phyloP scores from a whole-genome alignment of 2,888 invertebrate species.

The Chamaedrilus cognettii region DNA sequence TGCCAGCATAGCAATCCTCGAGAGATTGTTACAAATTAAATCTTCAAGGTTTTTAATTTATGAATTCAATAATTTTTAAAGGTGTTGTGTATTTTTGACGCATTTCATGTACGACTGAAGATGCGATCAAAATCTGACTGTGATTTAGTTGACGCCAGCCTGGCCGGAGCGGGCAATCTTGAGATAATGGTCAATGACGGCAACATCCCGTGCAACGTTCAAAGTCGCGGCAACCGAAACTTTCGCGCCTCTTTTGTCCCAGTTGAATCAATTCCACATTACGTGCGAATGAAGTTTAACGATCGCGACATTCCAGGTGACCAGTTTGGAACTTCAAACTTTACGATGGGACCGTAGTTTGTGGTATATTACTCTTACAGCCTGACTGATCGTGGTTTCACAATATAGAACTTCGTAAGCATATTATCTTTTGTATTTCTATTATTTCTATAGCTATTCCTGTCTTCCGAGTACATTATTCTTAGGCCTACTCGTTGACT shows the following conservation, averaged over 20 bases:
- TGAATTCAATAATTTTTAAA: neutral
- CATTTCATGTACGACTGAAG: neutral
- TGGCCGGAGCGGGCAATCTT: slow-evolving; percentile 97
- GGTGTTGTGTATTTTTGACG: neutral
- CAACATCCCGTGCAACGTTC: slow-evolving; percentile 72
- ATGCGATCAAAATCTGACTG: no score
- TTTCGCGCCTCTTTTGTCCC: slow-evolving; percentile 93
- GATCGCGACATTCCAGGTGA: slow-evolving; percentile 23
- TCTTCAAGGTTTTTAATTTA: neutral
- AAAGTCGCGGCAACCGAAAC: slow-evolving; percentile 77
- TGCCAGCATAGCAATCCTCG: neutral
- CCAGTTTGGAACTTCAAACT: no score
- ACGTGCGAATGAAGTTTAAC: slow-evolving; percentile 30
- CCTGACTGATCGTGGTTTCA: no score
- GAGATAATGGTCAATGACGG: slow-evolving; percentile 99
- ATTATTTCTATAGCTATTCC: no score
- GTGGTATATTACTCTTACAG: no score
- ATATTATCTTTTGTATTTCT: no score
- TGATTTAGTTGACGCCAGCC: slow-evolving; percentile 56
- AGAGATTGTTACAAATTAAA: neutral
- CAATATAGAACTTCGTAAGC: no score
- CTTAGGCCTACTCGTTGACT: no score
- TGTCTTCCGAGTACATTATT: no score
- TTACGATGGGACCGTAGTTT: no score
- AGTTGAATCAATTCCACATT: slow-evolving; percentile 26